phyloP scores from a whole-genome alignment of 2,888 invertebrate genomes.

The Drosophila pseudotalamancana region DNA sequence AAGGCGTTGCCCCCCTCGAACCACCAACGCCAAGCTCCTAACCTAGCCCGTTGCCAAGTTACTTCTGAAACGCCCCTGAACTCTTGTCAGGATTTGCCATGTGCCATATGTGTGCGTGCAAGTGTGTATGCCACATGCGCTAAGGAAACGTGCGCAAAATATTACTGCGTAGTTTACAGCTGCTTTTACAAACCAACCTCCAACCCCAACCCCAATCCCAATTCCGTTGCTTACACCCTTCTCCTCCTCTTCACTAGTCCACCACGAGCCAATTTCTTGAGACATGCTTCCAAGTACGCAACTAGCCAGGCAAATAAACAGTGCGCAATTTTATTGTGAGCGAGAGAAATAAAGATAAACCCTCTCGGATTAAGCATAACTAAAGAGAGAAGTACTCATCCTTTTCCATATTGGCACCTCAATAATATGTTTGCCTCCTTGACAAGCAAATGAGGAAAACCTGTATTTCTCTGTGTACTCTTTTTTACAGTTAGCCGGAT shows the following conservation, averaged over 20 bases:
- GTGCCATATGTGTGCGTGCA: conserved; percentile 19
- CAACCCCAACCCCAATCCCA: not conserved
- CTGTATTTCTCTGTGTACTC: no score
- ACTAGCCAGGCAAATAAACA: conserved; percentile 43
- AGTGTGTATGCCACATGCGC: conserved; percentile 39
- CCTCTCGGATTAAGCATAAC: not conserved
- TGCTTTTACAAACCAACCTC: conserved; percentile 10
- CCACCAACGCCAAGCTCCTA: no score
- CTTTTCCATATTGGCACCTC: not conserved
- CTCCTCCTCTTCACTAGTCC: conserved; percentile 1
- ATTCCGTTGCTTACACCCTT: no score
- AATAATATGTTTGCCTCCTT: no score
- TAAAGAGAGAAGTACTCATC: not conserved
- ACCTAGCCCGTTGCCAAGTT: conserved; percentile 23
- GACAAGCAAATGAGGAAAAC: no score
- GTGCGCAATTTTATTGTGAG: conserved; percentile 57
- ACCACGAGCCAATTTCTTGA: conserved; percentile 53
- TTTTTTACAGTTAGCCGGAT: no score
- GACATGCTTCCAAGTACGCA: conserved; percentile 64
- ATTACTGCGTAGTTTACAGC: conserved; percentile 70
- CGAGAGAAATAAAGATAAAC: not conserved
- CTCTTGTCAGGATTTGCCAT: conserved; percentile 61
- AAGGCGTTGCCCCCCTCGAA: not conserved
- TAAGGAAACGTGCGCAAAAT: conserved; percentile 49
- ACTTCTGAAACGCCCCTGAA: conserved; percentile 60